Base-by-base conservation (phyloP, 2,888 invertebrate genomes). In the Abscondita cerata region DNA sequence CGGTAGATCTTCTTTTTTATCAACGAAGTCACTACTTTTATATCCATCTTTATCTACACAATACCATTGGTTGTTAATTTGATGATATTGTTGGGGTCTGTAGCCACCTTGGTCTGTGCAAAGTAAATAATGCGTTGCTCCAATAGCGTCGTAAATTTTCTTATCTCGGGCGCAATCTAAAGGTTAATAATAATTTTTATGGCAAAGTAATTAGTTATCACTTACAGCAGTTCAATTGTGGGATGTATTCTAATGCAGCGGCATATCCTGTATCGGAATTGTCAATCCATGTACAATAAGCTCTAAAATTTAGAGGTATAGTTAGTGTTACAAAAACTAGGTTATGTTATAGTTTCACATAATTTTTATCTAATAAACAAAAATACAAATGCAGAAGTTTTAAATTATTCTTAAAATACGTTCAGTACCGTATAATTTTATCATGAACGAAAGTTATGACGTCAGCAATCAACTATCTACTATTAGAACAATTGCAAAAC, bases 31-130 rank as follows among this genome's bases (percentile, higher is more conserved):
- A 15, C 62, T 78, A 1, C 76, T 78, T 3, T 77, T 73, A 72
- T 84, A 87, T 1, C 88, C 88, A 75, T 88, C 87, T 1, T 73
- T 72, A 75, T 88, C 88, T 3, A 88, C 85, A 72, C 88, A 88
- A 77, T 84, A 86, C 69, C 74, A 79, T 6, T 78, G 76, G 56
- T 81, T 81, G 25, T 84, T 83, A 9, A 18, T 15, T 36, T 82
- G 81, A 64, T 79, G 80, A 77, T 87, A 87, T 25, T 81, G 76
- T 16, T 60, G 8, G 13, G 64, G 62, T 33, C 79, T 75, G 75
- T 88, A 88, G 81, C 86, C 87, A 48, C 88, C 88, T 73, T 85
- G 85, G 13, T 76, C 79, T n/a, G 68, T 66, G 72, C 88, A 88
- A 9, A 76, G 73, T 70, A 83, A 81, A 4, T 81, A 77, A 67